A percentile compares a stretch with the other conserved stretches of the same genome.
phyloP scores from a whole-genome alignment of 2,113 vertebrate species.

The Pitta sordida region DNA sequence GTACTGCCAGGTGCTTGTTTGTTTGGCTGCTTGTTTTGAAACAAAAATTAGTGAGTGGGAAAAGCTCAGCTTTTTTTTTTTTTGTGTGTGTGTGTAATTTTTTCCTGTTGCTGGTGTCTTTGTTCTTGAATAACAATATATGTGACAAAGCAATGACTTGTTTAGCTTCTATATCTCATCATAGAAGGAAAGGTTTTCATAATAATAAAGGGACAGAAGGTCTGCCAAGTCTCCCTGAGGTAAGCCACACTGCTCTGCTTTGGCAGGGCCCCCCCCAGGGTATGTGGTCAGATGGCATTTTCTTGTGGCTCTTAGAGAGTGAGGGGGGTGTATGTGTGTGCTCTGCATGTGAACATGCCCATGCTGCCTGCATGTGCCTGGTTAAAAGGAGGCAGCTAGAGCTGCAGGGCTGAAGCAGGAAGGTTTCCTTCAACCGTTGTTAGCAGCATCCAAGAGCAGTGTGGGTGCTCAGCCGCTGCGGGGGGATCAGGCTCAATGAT shows the following conservation, averaged over 20 bases:
- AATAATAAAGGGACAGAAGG: background rate
- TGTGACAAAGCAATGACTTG: background rate
- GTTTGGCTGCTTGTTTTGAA: background rate
- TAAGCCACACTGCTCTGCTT: background rate
- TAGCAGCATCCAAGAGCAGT: background rate
- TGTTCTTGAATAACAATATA: background rate
- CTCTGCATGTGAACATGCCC: background rate
- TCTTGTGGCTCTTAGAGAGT: background rate
- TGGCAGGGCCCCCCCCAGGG: background rate
- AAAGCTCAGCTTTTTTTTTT: background rate
- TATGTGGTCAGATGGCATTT: background rate
- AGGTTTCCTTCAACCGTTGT: rapidly evolving
- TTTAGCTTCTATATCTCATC: background rate
- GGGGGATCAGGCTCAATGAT: background rate
- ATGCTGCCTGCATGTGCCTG: background rate
- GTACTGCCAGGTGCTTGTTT: background rate
- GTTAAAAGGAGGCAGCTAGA: background rate
- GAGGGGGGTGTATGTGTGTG: rapidly evolving
- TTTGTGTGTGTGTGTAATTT: background rate
- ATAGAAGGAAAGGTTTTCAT: background rate
- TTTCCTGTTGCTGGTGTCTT: background rate
- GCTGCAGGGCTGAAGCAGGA: background rate
- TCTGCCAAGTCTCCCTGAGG: background rate
- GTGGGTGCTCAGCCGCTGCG: background rate
- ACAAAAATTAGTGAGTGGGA: background rate